Percentiles rank a stretch among this genome's conserved stretches.
Conservation (phyloP, 2,797 vertebrate species). For the Aratinga solstitialis region DNA sequence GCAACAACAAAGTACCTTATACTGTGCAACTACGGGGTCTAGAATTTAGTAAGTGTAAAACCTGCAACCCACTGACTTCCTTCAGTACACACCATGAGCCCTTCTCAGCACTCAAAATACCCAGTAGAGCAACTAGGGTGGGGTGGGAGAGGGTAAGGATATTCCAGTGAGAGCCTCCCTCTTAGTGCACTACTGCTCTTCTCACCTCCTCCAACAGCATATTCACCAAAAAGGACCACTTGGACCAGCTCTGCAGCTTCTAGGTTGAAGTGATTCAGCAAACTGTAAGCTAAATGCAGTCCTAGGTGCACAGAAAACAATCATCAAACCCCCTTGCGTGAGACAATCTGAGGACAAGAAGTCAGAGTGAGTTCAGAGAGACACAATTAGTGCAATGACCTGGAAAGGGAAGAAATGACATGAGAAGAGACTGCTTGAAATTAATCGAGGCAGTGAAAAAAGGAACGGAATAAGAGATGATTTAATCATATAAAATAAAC, state of each 20-base stretch:
- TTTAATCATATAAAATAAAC: not conserved
- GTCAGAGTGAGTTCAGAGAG: not conserved
- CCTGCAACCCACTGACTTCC: not conserved
- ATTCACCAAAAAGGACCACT: not conserved
- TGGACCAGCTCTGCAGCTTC: not conserved
- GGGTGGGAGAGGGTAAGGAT: too few species aligned
- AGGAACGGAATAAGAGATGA: not conserved
- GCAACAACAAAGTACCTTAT: not conserved
- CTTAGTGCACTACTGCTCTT: not conserved
- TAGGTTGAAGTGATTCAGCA: not conserved
- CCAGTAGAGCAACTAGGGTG: not conserved
- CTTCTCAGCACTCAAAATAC: not conserved
- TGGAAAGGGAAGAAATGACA: not conserved
- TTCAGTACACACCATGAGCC: fast-evolving
- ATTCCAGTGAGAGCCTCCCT: not conserved
- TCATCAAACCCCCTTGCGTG: not conserved
- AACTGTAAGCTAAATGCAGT: not conserved
- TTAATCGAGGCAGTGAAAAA: not conserved
- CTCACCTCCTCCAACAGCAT: not conserved
- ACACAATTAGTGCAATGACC: not conserved
- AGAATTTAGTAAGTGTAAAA: not conserved
- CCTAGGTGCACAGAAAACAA: not conserved
- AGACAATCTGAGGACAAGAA: not conserved
- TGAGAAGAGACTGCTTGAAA: not conserved
- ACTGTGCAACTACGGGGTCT: fast-evolving